Percentiles rank a stretch among this genome's conserved stretches.
Evolutionary conservation across 2,888 invertebrate genomes (phyloP).

Genomic region (Boloria selene): DNA sequence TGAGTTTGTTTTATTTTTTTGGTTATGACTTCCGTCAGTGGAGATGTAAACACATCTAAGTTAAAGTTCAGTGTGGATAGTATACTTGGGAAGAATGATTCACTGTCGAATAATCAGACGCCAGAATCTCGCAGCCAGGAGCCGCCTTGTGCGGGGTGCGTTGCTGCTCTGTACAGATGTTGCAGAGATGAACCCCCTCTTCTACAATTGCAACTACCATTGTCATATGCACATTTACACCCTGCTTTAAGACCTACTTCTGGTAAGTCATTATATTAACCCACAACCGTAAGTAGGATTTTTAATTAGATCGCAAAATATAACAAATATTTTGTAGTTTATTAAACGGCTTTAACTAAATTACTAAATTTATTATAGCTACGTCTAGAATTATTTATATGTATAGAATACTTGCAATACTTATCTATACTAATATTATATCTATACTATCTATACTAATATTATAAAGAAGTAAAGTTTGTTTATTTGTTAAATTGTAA

Average conservation of each 20-base stretch:
- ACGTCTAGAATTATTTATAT: too few species aligned
- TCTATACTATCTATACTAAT: too few species aligned
- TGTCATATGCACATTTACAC: conserved; percentile 71
- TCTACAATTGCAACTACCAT: conserved; percentile 63
- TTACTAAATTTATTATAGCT: too few species aligned
- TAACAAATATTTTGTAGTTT: too few species aligned
- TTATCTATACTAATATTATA: too few species aligned
- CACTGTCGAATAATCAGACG: conserved; percentile 39
- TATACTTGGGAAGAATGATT: conserved; percentile 81
- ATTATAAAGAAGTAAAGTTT: too few species aligned
- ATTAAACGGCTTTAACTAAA: too few species aligned
- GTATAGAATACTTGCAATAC: too few species aligned
- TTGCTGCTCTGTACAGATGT: conserved; percentile 84
- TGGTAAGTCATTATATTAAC: conserved; percentile 49
- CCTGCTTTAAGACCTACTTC: conserved; percentile 74
- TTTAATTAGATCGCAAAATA: too few species aligned
- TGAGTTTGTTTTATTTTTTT: conserved; percentile 23
- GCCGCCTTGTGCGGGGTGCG: conserved; percentile 84
- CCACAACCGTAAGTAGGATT: too few species aligned
- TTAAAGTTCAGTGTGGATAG: conserved; percentile 88
- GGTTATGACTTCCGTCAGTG: conserved; percentile 64
- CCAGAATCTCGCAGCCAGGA: conserved; percentile 58
- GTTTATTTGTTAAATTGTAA: too few species aligned
- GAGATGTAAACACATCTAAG: conserved; percentile 65
- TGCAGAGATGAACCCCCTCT: conserved; percentile 78